Evolutionary conservation across 2,113 vertebrate genomes (phyloP), one percentile per base, ranked within the genome.

Genomic region (Centropristis striata): DNA sequence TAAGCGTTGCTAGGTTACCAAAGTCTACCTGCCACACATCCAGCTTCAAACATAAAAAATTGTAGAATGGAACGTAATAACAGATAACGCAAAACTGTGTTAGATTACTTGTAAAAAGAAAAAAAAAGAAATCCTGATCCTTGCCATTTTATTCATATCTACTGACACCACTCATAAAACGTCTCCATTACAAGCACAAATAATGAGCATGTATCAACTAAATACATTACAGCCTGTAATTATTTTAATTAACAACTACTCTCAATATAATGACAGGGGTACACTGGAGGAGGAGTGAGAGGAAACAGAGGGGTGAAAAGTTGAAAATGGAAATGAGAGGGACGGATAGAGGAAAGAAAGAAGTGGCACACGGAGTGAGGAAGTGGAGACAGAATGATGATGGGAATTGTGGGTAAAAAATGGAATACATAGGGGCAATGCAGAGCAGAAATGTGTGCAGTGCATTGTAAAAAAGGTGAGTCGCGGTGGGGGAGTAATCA

Each of bases 211-310:
- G 58, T 80, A 60, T 86, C 58, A 27, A 66, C 71, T 78, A 61
- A 63, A 68, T 41, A 44, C 32, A 81, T 58, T 54, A 53, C 11
- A 55, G 37, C 44, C 12, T 60, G 49, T 57, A 41, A 90, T 87
- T 81, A 88, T 71, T 59, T 59, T 86, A 90, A 88, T 87, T 64
- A 86, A 80, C 44, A 75, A 71, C 53, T 74, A 54, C 59, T 83
- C 75, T 75, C 36, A 25, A 23, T 68, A 41, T 57, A 80, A 77
- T 71, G 75, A 74, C 76, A 71, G 68, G 65, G 36, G 50, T 60
- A 46, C 53, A 74, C 41, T 42, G 14, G 71, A 77, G 71, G 69
- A 60, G 27, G 39, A 44, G 47, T 36, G 46, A 37, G 69, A 65
- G 27, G 28, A 21, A 78, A 27, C 14, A 13, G 61, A 64, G 78